Evolutionary conservation across 1,140 invertebrate species (phyloP).

Genomic region (Yoshiicerus persimilis): DNA sequence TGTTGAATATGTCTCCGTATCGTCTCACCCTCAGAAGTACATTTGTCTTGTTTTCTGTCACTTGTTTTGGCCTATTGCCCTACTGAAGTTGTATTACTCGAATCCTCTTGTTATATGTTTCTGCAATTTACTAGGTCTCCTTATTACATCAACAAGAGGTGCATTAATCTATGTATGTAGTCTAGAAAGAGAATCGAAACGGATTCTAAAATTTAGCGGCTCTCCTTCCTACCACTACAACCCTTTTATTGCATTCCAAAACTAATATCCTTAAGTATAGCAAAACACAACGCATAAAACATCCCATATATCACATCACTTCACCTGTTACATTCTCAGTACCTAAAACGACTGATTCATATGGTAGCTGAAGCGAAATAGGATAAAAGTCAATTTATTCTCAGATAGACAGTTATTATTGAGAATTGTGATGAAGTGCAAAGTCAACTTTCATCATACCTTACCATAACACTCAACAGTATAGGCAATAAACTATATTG

Average conservation of each 20-base stretch:
- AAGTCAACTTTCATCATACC: neutral
- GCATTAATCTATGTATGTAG: neutral
- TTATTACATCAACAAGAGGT: neutral
- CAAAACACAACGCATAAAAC: neutral
- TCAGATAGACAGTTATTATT: neutral
- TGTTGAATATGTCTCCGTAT: neutral
- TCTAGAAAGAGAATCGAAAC: neutral
- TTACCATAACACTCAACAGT: neutral
- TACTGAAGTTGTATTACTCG: neutral
- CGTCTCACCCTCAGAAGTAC: neutral
- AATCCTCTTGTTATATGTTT: neutral
- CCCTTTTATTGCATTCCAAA: neutral
- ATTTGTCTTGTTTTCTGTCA: constrained; percentile 14
- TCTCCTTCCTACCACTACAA: neutral
- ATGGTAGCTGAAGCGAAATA: no score
- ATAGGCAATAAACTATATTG: no score
- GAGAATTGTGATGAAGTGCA: neutral
- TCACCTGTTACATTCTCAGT: neutral
- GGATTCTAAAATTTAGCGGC: neutral
- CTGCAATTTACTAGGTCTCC: neutral
- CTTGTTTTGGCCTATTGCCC: neutral
- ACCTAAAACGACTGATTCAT: no score
- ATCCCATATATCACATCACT: neutral
- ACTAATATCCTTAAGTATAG: neutral
- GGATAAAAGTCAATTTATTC: neutral